Base-by-base conservation (phyloP, 2,113 vertebrate species). In the Bufo gargarizans region DNA sequence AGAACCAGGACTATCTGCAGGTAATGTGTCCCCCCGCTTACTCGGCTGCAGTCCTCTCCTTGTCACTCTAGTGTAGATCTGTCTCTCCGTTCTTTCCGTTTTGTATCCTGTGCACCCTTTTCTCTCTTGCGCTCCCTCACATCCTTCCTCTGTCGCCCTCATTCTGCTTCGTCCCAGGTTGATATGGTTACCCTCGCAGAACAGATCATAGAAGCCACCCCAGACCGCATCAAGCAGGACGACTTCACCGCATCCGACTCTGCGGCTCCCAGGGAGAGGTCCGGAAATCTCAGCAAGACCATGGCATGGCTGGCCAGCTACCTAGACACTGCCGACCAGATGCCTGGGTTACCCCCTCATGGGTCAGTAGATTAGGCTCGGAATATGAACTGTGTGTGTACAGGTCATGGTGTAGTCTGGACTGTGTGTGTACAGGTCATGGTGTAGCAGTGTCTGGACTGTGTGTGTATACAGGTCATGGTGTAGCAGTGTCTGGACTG, bases 181-280 rank as follows among this genome's bases (percentile, higher is more conserved):
- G 97, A 98, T 92, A 96, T 98, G 96, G 94, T 96, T 20, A 95
- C 96, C 0, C 93, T 98, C 87, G 97, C 97, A 5, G 96, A 97
- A 91, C 96, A 98, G 89, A 97, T 98, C 91, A 96, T 98, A 0
- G 96, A 98, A 90, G 97, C 97, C n/a, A 97, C 97, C 0, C 97
- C 97, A 0, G 97, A 97, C 50, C 94, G 96, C 87, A 98, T 97
- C 91, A 98, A 98, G 91, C 95, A 93, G 90, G 97, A 98, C 77
- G 96, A 96, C 82, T 97, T 97, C 6, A 87, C 90, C 69, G 87
- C 94, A 33, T 91, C 92, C 2, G 96, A 97, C 90, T 92, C 94
- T 0, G 82, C 82, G 2, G 93, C 94, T 0, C 92, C 95, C 19
- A 88, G 94, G 91, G 96, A 97, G 90, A 94, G 95, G 72, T 89